Conservation (phyloP, 1,140 invertebrate genomes). For the Muscidifurax raptorellus region DNA sequence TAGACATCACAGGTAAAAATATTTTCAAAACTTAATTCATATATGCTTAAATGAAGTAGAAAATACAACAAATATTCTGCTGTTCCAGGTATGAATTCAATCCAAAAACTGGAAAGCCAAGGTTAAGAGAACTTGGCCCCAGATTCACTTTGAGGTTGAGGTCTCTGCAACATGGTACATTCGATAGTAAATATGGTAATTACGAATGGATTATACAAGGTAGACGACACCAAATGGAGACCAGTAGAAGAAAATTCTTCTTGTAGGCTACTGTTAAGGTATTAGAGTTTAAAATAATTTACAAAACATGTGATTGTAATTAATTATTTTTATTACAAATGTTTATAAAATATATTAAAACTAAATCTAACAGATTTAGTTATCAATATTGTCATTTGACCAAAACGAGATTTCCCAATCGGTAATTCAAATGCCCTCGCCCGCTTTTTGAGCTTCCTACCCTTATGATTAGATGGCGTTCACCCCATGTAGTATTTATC, state of each 20-base stretch:
- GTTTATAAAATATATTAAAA: constrained; percentile 24
- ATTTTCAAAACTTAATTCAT: neutral
- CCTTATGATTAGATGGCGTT: neutral
- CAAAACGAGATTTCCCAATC: neutral
- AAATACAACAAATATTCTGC: neutral
- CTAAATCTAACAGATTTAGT: neutral
- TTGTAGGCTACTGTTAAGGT: constrained; percentile 77
- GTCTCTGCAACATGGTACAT: constrained; percentile 96
- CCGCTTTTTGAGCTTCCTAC: neutral
- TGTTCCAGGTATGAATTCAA: constrained; percentile 92
- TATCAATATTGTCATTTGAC: neutral
- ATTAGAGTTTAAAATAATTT: constrained; percentile 22
- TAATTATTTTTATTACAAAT: constrained; percentile 27
- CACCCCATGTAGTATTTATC: neutral
- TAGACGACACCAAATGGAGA: constrained; percentile 92
- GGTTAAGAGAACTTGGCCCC: constrained; percentile 95
- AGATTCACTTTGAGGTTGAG: constrained; percentile 95
- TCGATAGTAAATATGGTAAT: constrained; percentile 97
- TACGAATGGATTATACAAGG: constrained; percentile 98
- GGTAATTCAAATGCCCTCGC: neutral
- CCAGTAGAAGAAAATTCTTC: constrained; percentile 91
- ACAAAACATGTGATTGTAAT: constrained; percentile 5
- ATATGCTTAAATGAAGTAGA: neutral
- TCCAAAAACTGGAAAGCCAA: constrained; percentile 84
- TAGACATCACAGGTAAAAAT: constrained; percentile 92